Evolutionary conservation across 2,888 invertebrate genomes (phyloP).

Genomic region (Stegana nigrithorax): DNA sequence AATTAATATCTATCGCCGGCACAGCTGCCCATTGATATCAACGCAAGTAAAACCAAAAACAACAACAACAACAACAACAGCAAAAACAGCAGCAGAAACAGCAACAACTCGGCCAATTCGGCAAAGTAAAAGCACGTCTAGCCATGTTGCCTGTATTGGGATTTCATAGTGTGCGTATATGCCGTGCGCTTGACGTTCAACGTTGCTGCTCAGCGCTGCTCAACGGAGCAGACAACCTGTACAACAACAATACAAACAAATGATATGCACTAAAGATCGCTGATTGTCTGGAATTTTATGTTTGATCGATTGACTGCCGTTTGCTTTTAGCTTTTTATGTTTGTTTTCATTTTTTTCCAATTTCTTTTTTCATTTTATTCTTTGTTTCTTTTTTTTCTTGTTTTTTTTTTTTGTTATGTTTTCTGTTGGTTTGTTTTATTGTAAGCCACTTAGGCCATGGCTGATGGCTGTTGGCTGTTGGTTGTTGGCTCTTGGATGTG

Average conservation of each 20-base stretch:
- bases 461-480: neutral
- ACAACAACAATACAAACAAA: conserved; percentile 27
- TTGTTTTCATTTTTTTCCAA: no score
- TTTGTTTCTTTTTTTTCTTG: conserved; percentile 26
- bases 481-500: neutral
- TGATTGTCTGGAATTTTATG: conserved; percentile 30
- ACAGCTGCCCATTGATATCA: conserved; percentile 60
- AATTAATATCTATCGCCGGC: conserved; percentile 57
- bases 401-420: conserved; percentile 23
- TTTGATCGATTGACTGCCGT: conserved; percentile 53
- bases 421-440: no score
- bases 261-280: conserved; percentile 16
- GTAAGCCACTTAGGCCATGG: conserved; percentile 38
- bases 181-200: no score
- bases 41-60: conserved; percentile 23
- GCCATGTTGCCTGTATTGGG: no score
- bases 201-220: no score
- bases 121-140: no score
- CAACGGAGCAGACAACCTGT: conserved; percentile 54
- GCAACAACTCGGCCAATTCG: no score
- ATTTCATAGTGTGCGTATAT: no score
- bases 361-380: no score
- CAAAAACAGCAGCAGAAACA: neutral
- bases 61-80: neutral
- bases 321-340: neutral